Evolutionary conservation across 1,140 invertebrate species (phyloP).

Genomic region (Drosophila pachea): DNA sequence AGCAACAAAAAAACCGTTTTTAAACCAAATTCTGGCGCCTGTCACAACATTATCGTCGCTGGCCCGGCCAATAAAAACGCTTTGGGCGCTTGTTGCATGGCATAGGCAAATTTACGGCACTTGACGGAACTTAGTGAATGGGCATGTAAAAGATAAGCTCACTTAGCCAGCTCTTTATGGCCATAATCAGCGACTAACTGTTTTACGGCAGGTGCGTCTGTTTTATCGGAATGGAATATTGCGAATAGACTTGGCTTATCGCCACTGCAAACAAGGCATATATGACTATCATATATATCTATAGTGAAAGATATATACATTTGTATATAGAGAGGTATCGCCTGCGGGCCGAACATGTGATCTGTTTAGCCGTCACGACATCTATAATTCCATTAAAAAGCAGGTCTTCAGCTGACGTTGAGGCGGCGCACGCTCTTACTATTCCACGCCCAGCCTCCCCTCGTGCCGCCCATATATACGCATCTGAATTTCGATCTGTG

Average conservation of each 20-base stretch:
- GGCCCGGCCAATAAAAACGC: too few relatives aligned
- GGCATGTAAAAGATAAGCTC: slow-evolving; percentile 21
- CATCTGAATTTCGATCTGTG: not conserved
- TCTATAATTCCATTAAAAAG: slow-evolving; percentile 17
- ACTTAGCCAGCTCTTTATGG: not conserved
- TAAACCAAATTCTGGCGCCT: slow-evolving; percentile 2
- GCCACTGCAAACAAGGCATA: not conserved
- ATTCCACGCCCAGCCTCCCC: too few relatives aligned
- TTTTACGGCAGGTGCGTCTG: slow-evolving; percentile 1
- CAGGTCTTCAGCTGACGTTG: not conserved
- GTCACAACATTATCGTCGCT: slow-evolving; percentile 9
- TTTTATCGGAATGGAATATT: not conserved
- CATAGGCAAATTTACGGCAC: not conserved
- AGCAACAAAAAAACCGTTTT: slow-evolving; percentile 16
- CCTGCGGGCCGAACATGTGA: slow-evolving; percentile 15
- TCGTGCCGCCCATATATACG: not conserved
- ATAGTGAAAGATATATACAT: not conserved
- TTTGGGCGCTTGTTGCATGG: too few relatives aligned
- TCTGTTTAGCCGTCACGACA: not conserved
- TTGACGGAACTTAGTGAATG: slow-evolving; percentile 22
- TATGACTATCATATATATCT: not conserved
- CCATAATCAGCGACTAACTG: not conserved
- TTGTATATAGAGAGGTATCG: slow-evolving; percentile 7
- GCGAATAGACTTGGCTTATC: not conserved
- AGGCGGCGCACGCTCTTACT: not conserved